Evolutionary conservation across 2,888 invertebrate genomes (phyloP).

Genomic region (Tribolium freemani): DNA sequence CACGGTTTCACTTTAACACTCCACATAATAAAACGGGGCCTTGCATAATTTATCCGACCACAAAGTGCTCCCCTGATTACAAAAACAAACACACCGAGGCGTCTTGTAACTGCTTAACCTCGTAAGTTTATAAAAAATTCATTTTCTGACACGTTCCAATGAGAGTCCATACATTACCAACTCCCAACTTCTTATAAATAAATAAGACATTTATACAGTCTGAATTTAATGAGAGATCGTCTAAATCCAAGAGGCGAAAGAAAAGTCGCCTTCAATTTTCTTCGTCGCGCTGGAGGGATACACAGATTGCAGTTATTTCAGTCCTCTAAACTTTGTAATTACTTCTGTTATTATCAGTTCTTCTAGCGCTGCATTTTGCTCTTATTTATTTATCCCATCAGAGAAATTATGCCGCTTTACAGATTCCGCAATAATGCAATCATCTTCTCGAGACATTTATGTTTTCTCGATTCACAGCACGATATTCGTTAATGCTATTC

Average conservation of each 20-base stretch:
- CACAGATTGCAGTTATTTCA: constrained; percentile 37
- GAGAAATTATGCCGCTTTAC: constrained; percentile 21
- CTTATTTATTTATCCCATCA: constrained; percentile 36
- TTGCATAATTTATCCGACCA: constrained; percentile 18
- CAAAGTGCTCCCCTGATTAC: constrained; percentile 19
- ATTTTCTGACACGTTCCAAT: not conserved
- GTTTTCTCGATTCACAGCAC: constrained; percentile 14
- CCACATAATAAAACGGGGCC: constrained; percentile 6
- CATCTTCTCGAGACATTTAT: constrained; percentile 15
- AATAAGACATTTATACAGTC: constrained; percentile 18
- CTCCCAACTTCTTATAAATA: constrained; percentile 19
- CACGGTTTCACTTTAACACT: not conserved
- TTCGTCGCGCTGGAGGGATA: constrained; percentile 19
- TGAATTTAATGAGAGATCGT: constrained; percentile 31
- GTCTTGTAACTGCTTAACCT: constrained; percentile 26
- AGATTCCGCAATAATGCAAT: constrained; percentile 19
- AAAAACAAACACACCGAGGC: constrained; percentile 26
- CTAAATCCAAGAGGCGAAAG: constrained; percentile 1
- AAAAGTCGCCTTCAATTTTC: constrained; percentile 27
- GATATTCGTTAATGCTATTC: constrained; percentile 14
- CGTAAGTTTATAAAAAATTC: constrained; percentile 16
- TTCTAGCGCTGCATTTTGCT: constrained; percentile 20
- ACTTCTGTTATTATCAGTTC: constrained; percentile 36
- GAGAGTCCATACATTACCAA: constrained; percentile 14
- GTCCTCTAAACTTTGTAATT: constrained; percentile 34